phyloP scores from a whole-genome alignment of 2,113 vertebrate genomes.

The Fregetta grallaria region DNA sequence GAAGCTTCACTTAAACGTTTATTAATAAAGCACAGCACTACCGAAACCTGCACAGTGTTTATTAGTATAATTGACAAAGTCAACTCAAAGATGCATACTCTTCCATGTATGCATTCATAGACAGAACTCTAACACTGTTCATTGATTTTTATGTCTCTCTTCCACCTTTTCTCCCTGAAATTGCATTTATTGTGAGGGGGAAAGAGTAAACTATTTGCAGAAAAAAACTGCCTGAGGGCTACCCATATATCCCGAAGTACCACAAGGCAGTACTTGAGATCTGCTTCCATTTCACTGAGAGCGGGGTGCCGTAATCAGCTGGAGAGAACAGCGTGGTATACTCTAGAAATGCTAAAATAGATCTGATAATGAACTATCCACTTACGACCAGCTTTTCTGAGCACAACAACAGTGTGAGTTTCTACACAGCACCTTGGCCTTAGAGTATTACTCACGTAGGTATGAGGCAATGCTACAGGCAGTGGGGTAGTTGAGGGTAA shows the following conservation, averaged over 20 bases:
- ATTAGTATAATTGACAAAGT: background rate
- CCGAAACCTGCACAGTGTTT: background rate
- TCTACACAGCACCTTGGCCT: background rate
- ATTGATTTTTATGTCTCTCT: background rate
- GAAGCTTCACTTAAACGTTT: background rate
- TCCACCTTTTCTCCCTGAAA: background rate
- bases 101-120: background rate
- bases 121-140: background rate
- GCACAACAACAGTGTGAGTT: background rate
- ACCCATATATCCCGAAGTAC: background rate
- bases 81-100: background rate
- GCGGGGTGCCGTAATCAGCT: background rate
- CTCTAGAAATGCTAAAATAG: background rate
- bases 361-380: background rate
- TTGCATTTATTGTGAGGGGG: background rate
- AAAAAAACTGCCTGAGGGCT: background rate
- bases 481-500: background rate
- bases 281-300: background rate
- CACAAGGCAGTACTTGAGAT: background rate
- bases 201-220: background rate
- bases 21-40: background rate
- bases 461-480: background rate
- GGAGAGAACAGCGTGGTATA: background rate
- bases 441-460: background rate
- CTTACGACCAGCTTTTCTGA: background rate